Evolutionary conservation across 2,888 invertebrate genomes (phyloP), one percentile per base, ranked within the genome.

Genomic region (Taenaris catops): DNA sequence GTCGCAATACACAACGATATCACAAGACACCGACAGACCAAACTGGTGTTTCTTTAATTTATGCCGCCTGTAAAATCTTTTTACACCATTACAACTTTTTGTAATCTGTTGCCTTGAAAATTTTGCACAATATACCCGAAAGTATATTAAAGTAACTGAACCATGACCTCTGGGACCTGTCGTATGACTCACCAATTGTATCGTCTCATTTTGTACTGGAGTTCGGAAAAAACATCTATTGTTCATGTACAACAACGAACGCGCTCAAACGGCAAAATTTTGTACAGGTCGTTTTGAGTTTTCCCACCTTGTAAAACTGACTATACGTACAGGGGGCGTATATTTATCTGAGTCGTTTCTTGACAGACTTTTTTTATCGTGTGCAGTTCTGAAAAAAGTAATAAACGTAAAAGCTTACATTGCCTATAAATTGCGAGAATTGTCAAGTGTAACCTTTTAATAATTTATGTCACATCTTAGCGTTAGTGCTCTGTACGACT

Each of bases 151-250:
- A 55, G 59, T 55, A 67, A 49, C 53, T 67, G 73, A 75, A 73
- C 78, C 72, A 62, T 56, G 62, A 66, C 69, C 61, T 53, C 58
- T n/a, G 39, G 64, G 69, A 74, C 74, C 73, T 60, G 61, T 47
- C 46, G 45, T 48, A 64, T 79, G 79, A 80, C 51, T 81, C 80
- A 83, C 64, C 71, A 75, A 76, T 72, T 58, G 53, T 54, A 56
- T 55, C 51, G 61, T 61, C 63, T 38, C 66, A 72, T 65, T 71
- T 14, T 9, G 16, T 68, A 72, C 72, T 72, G 72, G 71, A 58
- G 46, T 51, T 48, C 47, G 44, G 63, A 78, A 74, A n/a, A 72
- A 76, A 67, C 51, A 44, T 35, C 63, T 59, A 74, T 80, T 81
- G 80, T 83, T 66, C 51, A 48, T 9, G 34, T 37, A 31, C 35